Base-by-base conservation (phyloP, 2,888 invertebrate genomes). In the Allophyes oxyacanthae region DNA sequence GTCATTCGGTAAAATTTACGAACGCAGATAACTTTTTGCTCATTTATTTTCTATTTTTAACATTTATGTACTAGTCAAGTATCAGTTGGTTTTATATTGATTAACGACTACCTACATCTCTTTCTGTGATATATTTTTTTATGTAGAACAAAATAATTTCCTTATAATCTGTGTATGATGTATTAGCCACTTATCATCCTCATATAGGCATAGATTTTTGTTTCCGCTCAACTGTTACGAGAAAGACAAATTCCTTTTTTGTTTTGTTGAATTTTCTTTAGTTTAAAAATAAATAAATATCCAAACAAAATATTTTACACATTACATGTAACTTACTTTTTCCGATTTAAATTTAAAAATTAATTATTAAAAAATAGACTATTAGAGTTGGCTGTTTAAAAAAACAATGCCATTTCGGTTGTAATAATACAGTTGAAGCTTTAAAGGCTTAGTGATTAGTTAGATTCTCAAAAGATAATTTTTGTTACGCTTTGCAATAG, bases 161-260 rank as follows among this genome's bases (percentile, higher is more conserved):
- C 75, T 67, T 69, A 61, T 77, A 77, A 71, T 75, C 72, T 79
- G 69, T 76, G 72, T 75, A 74, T 67, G 77, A 83, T 88, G 79
- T 86, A 85, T 87, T 90, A 89, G 91, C 90, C 91, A 91, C 90
- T 66, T 89, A 89, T 84, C 89, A 87, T 86, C 87, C 87, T 89
- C 88, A 75, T 59, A 72, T 80, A 81, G 76, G 76, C 78, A 74
- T 79, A 68, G 71, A 57, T 64, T 36, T 65, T 72, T 62, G 46
- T 72, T 72, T 79, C 69, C 69, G 81, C 81, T 81, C 81, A 81
- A 79, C 73, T 77, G 69, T 78, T 78, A 72, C 38, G 51, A 63
- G 54, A 79, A 72, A 78, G 74, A 78, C 75, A 68, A 66, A 61
- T 65, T 57, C 50, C 11, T 59, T 65, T 51, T 71, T 64, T 60